Base-by-base conservation (phyloP, 2,888 invertebrate genomes). In the Oasisia sp. region DNA sequence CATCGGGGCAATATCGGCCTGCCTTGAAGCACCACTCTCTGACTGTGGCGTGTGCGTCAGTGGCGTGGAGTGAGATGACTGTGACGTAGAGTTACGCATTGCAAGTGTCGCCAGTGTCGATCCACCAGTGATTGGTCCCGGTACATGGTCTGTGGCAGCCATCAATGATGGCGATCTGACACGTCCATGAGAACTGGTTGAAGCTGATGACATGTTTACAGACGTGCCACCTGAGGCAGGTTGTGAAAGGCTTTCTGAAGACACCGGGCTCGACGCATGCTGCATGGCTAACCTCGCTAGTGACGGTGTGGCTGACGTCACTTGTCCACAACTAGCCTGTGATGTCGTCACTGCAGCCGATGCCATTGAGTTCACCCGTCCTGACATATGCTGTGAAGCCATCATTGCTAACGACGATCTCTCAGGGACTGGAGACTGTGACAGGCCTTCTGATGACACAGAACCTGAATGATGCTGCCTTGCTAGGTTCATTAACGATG, bases 251-350 rank as follows among this genome's bases (percentile, higher is more conserved):
- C n/a, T 19, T 74, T 74, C 74, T 74, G 74, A 74, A 74, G 19
- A 74, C 7, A 74, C 74, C 7, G 89, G 95, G 95, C 90, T 92
- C 93, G 45, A 92, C 58, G 91, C 58, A 92, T 91, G 89, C 92
- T 9, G 38, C 32, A 32, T 91, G n/a, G 45, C 92, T 27, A 50
- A 27, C 74, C 9, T 50, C 14, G 89, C 32, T 89, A 89, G 0
- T 89, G 58, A 32, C 19, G 50, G 91, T n/a, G 38, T 45, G 32
- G 90, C 38, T 90, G 90, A 38, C 8, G 44, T 32, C 14, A 38
- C 14, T 5, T 12, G 90, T n/a, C 90, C 44, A 44, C 1, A 44
- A 27, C 44, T 90, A n/a, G 19, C 27, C 32, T 92, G 92, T n/a
- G 92, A 91, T 89, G 91, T 91, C 44, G 91, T 89, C 56, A 91